Evolutionary conservation across 2,113 vertebrate genomes (phyloP).

Genomic region (Phoxinus phoxinus): DNA sequence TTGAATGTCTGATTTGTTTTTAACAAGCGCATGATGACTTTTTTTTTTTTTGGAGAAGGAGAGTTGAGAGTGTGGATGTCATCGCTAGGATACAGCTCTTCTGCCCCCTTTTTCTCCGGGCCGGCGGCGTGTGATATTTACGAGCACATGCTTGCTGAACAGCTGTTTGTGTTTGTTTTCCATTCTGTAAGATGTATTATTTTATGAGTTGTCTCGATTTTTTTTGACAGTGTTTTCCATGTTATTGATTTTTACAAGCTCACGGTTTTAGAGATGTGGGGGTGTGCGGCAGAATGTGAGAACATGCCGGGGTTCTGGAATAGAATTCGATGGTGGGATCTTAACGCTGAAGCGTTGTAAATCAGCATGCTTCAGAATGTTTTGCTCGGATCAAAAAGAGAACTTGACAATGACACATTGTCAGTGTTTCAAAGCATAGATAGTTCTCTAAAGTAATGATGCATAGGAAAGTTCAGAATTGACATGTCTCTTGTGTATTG

Average conservation of each 20-base stretch:
- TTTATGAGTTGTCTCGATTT: conserved; percentile 44
- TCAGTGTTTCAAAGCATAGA: conserved; percentile 16
- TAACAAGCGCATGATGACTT: conserved; percentile 44
- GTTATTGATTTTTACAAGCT: conserved; percentile 47
- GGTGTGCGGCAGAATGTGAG: conserved; percentile 26
- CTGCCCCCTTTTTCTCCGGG: not conserved
- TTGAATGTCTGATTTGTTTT: conserved; percentile 55
- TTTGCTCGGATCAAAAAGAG: conserved; percentile 12
- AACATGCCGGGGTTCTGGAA: conserved; percentile 1
- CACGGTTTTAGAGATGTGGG: conserved; percentile 20
- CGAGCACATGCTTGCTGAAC: conserved; percentile 44
- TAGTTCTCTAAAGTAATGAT: conserved; percentile 4
- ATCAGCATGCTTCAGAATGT: conserved; percentile 17
- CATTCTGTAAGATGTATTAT: conserved; percentile 39
- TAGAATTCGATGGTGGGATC: conserved; percentile 9
- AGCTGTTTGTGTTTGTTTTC: conserved; percentile 54
- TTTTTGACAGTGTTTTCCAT: conserved; percentile 33
- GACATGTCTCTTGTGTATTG: not conserved
- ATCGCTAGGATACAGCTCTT: conserved; percentile 28
- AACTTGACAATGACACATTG: conserved; percentile 4
- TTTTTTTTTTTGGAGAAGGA: conserved; percentile 14
- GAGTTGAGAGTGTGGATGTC: conserved; percentile 40
- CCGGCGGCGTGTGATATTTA: conserved; percentile 45
- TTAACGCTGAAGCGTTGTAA: conserved; percentile 12
- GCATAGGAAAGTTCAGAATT: conserved; percentile 8